phyloP scores from a whole-genome alignment of 2,113 vertebrate genomes.

The Sylvicapra grimmia region DNA sequence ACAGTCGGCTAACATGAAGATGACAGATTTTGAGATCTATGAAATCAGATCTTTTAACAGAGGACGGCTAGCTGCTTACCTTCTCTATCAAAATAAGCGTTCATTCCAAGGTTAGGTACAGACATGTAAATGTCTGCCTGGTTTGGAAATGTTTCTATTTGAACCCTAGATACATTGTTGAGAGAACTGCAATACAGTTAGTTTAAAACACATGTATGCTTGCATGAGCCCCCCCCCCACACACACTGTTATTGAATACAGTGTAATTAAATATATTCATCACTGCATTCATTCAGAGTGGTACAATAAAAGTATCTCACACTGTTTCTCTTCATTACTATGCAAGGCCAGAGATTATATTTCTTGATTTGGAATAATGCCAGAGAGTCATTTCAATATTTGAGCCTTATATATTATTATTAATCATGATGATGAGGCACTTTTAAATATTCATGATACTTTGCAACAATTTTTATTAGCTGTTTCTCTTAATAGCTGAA shows the following conservation, averaged over 20 bases:
- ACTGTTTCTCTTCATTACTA: conserved; percentile 69
- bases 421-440: conserved; percentile 65
- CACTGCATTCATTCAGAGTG: conserved; percentile 37
- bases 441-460: conserved; percentile 66
- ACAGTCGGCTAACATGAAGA: conserved; percentile 38
- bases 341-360: conserved; percentile 52
- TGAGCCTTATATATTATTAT: conserved; percentile 67
- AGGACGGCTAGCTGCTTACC: neutral
- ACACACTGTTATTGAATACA: neutral
- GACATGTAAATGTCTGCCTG: neutral
- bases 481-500: conserved; percentile 43
- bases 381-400: conserved; percentile 71
- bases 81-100: conserved; percentile 43
- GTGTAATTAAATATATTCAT: conserved; percentile 70
- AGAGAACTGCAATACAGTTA: neutral
- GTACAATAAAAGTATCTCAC: conserved; percentile 46
- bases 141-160: conserved; percentile 4
- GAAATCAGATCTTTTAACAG: conserved; percentile 50
- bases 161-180: neutral
- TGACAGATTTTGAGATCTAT: conserved; percentile 50
- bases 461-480: conserved; percentile 60
- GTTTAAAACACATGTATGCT: neutral
- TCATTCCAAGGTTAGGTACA: conserved; percentile 28
- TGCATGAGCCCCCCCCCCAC: no score
- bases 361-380: conserved; percentile 71